phyloP scores from a whole-genome alignment of 2,888 invertebrate species.

The Troglohyphantes excavatus region DNA sequence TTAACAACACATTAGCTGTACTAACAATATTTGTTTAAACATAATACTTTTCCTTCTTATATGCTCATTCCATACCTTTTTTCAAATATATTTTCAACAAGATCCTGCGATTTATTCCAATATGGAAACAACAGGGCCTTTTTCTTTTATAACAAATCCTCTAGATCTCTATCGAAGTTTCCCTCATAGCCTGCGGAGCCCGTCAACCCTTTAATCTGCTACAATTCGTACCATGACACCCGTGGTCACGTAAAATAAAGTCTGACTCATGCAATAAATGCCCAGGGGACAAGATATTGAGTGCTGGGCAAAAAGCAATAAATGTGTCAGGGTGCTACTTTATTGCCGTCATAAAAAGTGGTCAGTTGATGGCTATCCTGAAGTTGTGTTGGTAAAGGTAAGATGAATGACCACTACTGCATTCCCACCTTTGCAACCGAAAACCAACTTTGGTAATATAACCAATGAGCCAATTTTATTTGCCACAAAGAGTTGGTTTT shows the following conservation, averaged over 20 bases:
- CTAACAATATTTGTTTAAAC: too few relatives aligned
- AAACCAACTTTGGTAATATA: slow-evolving; percentile 45
- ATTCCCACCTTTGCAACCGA: slow-evolving; percentile 53
- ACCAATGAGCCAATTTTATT: slow-evolving; percentile 49
- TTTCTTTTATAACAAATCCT: slow-evolving; percentile 18
- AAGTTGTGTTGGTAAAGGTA: slow-evolving; percentile 37
- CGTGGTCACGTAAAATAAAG: slow-evolving; percentile 57
- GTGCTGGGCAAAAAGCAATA: slow-evolving; percentile 59
- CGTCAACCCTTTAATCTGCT: slow-evolving; percentile 20
- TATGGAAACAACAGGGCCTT: too few relatives aligned
- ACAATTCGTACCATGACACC: slow-evolving; percentile 12
- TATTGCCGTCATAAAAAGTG: slow-evolving; percentile 63
- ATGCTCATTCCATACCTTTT: too few relatives aligned
- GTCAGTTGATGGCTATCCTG: slow-evolving; percentile 56
- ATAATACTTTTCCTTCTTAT: too few relatives aligned
- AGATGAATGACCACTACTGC: slow-evolving; percentile 48
- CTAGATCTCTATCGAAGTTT: neutral
- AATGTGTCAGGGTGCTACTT: slow-evolving; percentile 58
- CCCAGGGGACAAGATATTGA: slow-evolving; percentile 54
- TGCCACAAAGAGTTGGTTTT: slow-evolving; percentile 25
- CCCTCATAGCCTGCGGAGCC: neutral
- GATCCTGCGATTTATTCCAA: too few relatives aligned
- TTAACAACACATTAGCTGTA: too few relatives aligned
- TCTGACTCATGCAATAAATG: slow-evolving; percentile 57
- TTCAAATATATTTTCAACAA: too few relatives aligned